Evolutionary conservation across 1,140 invertebrate genomes (phyloP).

Genomic region (Antheraea mylitta): DNA sequence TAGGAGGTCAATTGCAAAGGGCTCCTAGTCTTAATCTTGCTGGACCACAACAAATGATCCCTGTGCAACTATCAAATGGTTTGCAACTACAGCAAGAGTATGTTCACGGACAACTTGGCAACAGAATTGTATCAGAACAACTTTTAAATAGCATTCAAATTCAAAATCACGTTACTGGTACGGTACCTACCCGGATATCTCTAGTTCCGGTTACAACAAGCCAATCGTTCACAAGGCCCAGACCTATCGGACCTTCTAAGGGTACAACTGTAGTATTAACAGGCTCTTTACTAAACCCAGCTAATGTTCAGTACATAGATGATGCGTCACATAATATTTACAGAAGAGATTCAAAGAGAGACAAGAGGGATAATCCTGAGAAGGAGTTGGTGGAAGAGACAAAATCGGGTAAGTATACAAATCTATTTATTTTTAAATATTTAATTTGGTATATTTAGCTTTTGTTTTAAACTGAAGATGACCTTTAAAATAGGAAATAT

Average conservation of each 20-base stretch:
- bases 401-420: constrained; percentile 29
- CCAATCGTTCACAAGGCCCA: constrained; percentile 28
- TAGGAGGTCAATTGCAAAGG: constrained; percentile 85
- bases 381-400: constrained; percentile 58
- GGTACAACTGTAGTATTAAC: constrained; percentile 58
- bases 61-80: constrained; percentile 68
- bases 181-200: constrained; percentile 30
- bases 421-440: too few relatives aligned
- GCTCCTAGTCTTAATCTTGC: constrained; percentile 81
- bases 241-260: constrained; percentile 48
- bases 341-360: constrained; percentile 74
- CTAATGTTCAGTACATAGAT: constrained; percentile 81
- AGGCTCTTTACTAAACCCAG: constrained; percentile 70
- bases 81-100: constrained; percentile 79
- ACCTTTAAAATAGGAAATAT: too few relatives aligned
- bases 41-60: constrained; percentile 76
- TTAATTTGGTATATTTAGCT: neutral
- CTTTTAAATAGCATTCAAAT: constrained; percentile 64
- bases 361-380: constrained; percentile 76
- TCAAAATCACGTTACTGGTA: constrained; percentile 28
- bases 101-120: constrained; percentile 81
- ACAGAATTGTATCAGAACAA: constrained; percentile 80
- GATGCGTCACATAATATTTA: constrained; percentile 77
- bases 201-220: constrained; percentile 29
- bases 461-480: too few relatives aligned